These are phyloP conservation scores for Copsychus sechellarum DNA, from an alignment of 2,113 vertebrate species.

Conservation along the genomic window DNA sequence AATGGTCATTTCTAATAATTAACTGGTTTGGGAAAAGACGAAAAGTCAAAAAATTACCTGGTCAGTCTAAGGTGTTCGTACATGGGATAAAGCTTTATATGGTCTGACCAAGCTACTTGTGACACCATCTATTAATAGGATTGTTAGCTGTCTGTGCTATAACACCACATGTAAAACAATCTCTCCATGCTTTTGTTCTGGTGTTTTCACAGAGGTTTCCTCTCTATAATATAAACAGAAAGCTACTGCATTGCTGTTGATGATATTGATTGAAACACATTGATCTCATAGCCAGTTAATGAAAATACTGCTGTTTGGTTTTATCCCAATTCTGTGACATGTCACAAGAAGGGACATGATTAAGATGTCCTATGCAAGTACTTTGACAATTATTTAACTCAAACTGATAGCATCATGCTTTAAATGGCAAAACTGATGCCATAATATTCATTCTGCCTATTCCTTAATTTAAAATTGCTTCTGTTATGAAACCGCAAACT, in stretches of 20 bases:
- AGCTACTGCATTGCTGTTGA: neutral
- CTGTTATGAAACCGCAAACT: neutral
- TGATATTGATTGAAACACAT: neutral
- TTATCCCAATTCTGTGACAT: neutral
- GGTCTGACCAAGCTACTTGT: neutral
- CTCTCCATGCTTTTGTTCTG: neutral
- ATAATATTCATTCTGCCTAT: neutral
- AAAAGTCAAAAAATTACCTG: neutral
- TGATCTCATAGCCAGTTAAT: neutral
- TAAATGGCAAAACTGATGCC: neutral
- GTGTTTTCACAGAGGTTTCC: neutral
- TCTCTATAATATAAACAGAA: neutral
- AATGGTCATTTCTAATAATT: neutral
- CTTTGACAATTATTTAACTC: neutral
- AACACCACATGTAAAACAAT: fast-evolving
- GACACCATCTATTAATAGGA: neutral
- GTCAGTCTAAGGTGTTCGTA: neutral
- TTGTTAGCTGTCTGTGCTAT: neutral
- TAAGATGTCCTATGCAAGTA: neutral
- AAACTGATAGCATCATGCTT: neutral
- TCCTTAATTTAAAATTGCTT: neutral
- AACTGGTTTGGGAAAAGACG: neutral
- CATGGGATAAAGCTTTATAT: neutral
- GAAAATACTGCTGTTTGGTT: neutral
- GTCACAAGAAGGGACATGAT: neutral